Evolutionary conservation across 2,797 vertebrate species (phyloP), one percentile per base, ranked within the genome.

Genomic region (Champsocephalus gunnari): DNA sequence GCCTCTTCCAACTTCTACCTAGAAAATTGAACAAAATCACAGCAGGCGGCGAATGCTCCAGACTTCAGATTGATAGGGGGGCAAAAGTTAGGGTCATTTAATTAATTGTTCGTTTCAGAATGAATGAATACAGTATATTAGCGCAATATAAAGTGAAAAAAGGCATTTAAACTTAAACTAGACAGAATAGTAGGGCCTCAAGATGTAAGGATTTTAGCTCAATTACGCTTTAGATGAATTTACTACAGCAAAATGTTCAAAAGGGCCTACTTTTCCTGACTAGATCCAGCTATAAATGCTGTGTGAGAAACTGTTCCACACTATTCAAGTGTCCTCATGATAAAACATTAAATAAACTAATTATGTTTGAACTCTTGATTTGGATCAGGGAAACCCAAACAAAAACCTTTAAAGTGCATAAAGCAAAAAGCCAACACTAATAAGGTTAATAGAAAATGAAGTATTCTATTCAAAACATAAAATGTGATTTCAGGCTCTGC

Each of bases 1-100:
- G 8, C 24, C 41, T 71, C 14, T 48, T 82, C 59, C 61, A 55
- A 34, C 57, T 64, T 82, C 50, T 17, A 58, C 56, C 50, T 48
- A 3, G 1, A 16, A 6, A 38, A 1, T 38, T 38, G 34, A 38
- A 38, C 9, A 38, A 2, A 9, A 38, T 38, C 12, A 32, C 14
- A 55, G 21, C 34, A n/a, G 56, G 17, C 19, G 17, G 4, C 32
- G 3, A 38, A 57, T 7, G 55, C 56, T 58, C 34, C 34, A 41
- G n/a, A 6, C 6, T 19, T 13, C 59, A 17, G 19, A 45, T 10
- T 45, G 1, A 44, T 14, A 24, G 13, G 41, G 19, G 24, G 43
- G 19, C 9, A 28, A 38, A 38, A 38, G 34, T 38, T 38, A 6
- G 34, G 8, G 34, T 38, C 34, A 38, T 38, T 38, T 38, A 2